Conservation (phyloP, 2,797 vertebrate genomes). For the Bothrops alternatus region DNA sequence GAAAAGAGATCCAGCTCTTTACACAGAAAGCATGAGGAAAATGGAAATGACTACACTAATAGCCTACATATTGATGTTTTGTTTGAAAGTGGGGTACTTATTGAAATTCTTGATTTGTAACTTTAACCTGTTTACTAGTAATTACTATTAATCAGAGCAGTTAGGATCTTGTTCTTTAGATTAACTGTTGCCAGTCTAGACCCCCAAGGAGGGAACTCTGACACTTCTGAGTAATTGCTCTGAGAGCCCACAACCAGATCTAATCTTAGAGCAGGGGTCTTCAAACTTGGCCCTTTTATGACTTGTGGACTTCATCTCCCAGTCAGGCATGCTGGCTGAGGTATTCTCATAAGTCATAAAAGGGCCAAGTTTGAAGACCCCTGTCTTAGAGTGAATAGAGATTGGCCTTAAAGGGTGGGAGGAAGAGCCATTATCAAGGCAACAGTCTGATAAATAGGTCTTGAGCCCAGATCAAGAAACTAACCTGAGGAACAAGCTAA, state of each 20-base stretch:
- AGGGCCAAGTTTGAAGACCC: too few species aligned
- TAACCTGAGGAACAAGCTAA: neutral
- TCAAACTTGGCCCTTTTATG: too few species aligned
- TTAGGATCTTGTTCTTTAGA: neutral
- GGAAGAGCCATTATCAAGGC: neutral
- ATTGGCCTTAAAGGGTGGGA: neutral
- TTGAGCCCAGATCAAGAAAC: neutral
- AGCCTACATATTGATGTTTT: neutral
- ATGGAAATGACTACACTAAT: neutral
- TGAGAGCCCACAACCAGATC: neutral
- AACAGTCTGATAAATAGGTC: neutral
- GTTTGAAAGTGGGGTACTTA: neutral
- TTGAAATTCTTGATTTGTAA: neutral
- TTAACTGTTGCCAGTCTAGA: neutral
- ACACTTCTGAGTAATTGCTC: neutral
- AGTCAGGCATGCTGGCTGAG: too few species aligned
- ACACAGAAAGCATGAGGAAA: neutral
- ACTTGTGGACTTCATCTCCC: too few species aligned
- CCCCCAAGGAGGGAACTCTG: neutral
- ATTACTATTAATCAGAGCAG: neutral
- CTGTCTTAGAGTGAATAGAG: neutral
- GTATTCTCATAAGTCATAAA: too few species aligned
- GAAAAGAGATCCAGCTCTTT: neutral
- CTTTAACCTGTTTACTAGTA: neutral
- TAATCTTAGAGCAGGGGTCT: neutral